Conservation (phyloP, 2,113 vertebrate species). For the Columba janthina region DNA sequence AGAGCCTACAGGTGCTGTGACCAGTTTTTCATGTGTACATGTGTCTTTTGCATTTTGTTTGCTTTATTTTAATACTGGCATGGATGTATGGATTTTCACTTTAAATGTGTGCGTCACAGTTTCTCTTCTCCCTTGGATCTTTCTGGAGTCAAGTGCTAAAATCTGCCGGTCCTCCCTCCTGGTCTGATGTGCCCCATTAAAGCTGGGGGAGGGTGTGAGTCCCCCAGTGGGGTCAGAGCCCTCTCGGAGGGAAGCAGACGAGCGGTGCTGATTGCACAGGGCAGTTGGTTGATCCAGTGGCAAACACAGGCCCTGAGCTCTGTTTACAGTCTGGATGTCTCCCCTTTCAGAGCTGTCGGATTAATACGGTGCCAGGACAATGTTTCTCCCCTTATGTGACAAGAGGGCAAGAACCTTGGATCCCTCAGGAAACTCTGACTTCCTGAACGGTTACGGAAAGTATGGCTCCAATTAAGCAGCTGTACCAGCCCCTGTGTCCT, state of each 20-base stretch:
- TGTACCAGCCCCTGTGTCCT: neutral
- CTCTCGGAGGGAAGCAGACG: neutral
- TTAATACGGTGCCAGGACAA: neutral
- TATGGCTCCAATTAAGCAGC: neutral
- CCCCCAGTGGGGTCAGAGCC: neutral
- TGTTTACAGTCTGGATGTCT: constrained; percentile 18
- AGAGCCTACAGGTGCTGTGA: neutral
- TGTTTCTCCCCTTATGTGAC: neutral
- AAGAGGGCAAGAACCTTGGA: constrained; percentile 24
- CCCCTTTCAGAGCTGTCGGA: neutral
- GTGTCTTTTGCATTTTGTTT: neutral
- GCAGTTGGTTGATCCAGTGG: too few relatives aligned
- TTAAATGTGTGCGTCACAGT: neutral
- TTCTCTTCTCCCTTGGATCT: neutral
- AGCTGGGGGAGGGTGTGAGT: neutral
- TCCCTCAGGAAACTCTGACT: neutral
- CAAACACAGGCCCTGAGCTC: neutral
- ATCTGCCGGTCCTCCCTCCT: neutral
- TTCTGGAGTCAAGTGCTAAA: neutral
- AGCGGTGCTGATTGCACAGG: too few relatives aligned
- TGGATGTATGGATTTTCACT: neutral
- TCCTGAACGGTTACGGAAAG: neutral
- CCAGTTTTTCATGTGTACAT: neutral
- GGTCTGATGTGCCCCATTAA: neutral
- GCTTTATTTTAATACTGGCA: neutral